Percentiles rank a stretch among this genome's conserved stretches.
Conservation (phyloP, 92 coral and sea anemone genomes). For the Pocillopora grandis region DNA sequence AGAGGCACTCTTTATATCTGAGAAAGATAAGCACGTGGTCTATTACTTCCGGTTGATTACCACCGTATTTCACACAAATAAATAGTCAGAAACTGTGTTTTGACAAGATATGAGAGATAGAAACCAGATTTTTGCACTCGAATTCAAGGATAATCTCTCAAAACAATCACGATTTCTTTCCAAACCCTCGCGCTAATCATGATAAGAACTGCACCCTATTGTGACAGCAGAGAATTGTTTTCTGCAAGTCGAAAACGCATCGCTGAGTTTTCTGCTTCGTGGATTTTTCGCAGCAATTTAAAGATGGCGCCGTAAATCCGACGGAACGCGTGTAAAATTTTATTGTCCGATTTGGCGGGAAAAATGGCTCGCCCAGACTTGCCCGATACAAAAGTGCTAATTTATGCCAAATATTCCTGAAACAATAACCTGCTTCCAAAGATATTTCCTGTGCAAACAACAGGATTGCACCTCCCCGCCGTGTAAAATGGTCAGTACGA, state of each 20-base stretch:
- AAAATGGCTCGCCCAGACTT: conserved; percentile 30
- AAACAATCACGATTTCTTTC: not conserved
- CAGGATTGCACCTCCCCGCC: not conserved
- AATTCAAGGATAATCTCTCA: conserved; percentile 34
- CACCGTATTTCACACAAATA: not conserved
- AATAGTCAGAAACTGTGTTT: not conserved
- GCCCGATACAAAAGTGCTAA: conserved; percentile 5
- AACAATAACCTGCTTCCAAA: not conserved
- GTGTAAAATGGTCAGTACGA: not conserved
- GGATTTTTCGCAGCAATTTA: not conserved
- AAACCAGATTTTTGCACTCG: not conserved
- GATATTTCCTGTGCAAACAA: not conserved
- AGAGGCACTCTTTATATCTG: conserved; percentile 4
- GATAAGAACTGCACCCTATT: not conserved
- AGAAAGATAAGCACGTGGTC: conserved; percentile 5
- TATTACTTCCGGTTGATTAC: not conserved
- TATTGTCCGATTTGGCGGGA: conserved; percentile 38
- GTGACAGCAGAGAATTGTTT: not conserved
- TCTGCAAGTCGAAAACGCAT: not conserved
- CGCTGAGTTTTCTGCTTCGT: not conserved
- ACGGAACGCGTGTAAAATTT: not conserved
- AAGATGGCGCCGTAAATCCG: conserved; percentile 12
- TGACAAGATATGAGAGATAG: not conserved
- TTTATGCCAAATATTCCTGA: not conserved
- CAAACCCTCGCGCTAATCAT: not conserved